phyloP scores from a whole-genome alignment of 1,140 invertebrate species.

The Drosophila kohkoa region DNA sequence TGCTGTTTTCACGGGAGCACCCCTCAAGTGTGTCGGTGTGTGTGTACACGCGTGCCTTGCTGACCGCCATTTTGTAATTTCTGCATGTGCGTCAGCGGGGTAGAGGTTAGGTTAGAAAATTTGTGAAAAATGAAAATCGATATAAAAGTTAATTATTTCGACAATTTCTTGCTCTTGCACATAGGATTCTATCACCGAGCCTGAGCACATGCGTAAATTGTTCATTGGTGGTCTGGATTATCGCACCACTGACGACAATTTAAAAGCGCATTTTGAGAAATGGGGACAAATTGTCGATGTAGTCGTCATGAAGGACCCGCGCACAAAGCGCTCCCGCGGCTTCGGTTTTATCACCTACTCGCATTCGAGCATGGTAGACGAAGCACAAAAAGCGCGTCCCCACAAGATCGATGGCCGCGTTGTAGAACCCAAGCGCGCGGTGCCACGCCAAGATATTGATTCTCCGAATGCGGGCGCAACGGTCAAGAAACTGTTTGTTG shows the following conservation, averaged over 20 bases:
- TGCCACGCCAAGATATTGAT: slow-evolving; percentile 96
- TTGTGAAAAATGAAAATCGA: slow-evolving; percentile 61
- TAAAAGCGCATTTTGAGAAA: slow-evolving; percentile 98
- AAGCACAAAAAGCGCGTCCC: slow-evolving; percentile 94
- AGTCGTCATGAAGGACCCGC: slow-evolving; percentile 99
- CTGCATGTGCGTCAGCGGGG: slow-evolving; percentile 59
- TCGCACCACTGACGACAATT: slow-evolving; percentile 96
- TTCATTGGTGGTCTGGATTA: slow-evolving; percentile 99
- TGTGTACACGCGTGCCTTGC: slow-evolving; percentile 37
- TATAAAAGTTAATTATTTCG: slow-evolving; percentile 34
- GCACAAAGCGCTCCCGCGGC: slow-evolving; percentile 95
- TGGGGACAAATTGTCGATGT: slow-evolving; percentile 99
- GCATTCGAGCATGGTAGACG: slow-evolving; percentile 96
- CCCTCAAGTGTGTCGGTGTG: slow-evolving; percentile 10
- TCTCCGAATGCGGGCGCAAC: slow-evolving; percentile 96
- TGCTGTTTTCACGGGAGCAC: neutral
- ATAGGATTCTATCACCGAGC: slow-evolving; percentile 87
- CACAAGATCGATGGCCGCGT: slow-evolving; percentile 91
- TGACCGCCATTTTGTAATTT: slow-evolving; percentile 82
- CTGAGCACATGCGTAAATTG: slow-evolving; percentile 97
- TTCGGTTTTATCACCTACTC: slow-evolving; percentile 99
- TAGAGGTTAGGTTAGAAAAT: slow-evolving; percentile 56
- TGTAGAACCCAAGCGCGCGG: slow-evolving; percentile 98
- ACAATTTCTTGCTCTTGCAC: neutral
- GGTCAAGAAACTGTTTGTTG: slow-evolving; percentile 98